These are phyloP conservation scores for Petrocephalus microphthalmus DNA, from an alignment of 2,113 vertebrate species.

Conservation along the genomic window DNA sequence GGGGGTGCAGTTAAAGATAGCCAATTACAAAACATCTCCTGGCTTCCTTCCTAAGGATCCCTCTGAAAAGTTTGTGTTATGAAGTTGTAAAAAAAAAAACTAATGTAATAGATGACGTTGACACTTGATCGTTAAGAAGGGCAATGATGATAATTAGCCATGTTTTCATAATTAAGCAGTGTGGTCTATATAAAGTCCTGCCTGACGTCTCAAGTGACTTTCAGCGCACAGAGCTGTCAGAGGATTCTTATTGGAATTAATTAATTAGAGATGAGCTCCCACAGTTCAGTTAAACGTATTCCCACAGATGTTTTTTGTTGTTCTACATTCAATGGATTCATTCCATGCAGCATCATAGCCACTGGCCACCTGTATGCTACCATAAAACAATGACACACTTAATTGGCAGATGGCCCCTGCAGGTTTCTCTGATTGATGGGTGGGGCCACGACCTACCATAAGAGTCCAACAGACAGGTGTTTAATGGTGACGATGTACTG, in stretches of 20 bases:
- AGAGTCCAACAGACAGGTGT: neutral
- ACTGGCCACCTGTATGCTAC: slow-evolving; percentile 41
- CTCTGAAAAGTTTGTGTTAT: neutral
- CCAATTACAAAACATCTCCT: neutral
- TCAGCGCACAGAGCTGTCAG: slow-evolving; percentile 44
- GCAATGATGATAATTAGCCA: slow-evolving; percentile 65
- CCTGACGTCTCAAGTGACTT: slow-evolving; percentile 54
- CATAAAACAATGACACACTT: slow-evolving; percentile 23
- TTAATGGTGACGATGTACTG: neutral
- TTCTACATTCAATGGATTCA: slow-evolving; percentile 43
- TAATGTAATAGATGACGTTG: neutral
- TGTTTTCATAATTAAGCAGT: slow-evolving; percentile 61
- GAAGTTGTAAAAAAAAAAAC: neutral
- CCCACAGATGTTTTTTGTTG: slow-evolving; percentile 48
- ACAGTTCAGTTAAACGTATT: slow-evolving; percentile 52
- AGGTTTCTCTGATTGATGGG: slow-evolving; percentile 24
- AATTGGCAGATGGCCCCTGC: slow-evolving; percentile 23
- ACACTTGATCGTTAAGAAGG: slow-evolving; percentile 41
- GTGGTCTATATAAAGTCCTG: slow-evolving; percentile 57
- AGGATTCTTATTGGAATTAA: slow-evolving; percentile 58
- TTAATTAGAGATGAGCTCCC: slow-evolving; percentile 59
- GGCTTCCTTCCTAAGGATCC: neutral
- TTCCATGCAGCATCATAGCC: slow-evolving; percentile 19
- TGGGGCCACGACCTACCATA: neutral
- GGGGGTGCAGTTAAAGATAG: neutral